Conservation (phyloP, 2,797 vertebrate species). For the Tympanoctomys barrerae region DNA sequence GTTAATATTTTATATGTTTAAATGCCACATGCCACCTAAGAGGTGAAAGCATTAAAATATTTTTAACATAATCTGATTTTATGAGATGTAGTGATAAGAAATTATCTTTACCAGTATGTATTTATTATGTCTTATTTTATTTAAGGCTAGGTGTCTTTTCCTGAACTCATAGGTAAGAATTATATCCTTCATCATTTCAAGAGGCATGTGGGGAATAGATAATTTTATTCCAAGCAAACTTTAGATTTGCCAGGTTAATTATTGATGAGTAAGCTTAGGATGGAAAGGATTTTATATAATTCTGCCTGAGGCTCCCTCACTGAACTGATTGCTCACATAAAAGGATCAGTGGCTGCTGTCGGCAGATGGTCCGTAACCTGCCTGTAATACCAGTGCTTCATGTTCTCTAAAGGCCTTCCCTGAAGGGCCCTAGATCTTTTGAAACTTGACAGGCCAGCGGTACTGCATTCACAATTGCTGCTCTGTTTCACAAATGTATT, state of each 20-base stretch:
- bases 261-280: constrained; percentile 60
- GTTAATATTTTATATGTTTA: not conserved
- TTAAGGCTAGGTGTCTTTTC: not conserved
- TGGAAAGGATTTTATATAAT: constrained; percentile 57
- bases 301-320: constrained; percentile 21
- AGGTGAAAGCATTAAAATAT: not conserved
- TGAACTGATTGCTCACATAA: constrained; percentile 9
- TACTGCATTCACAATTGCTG: not conserved
- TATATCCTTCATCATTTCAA: constrained; percentile 48
- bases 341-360: constrained; percentile 25
- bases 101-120: not conserved
- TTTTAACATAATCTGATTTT: not conserved
- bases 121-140: constrained; percentile 56
- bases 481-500: constrained; percentile 40
- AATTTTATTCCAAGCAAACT: constrained; percentile 67
- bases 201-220: constrained; percentile 57
- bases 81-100: constrained; percentile 9
- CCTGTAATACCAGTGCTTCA: constrained; percentile 28
- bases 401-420: constrained; percentile 39
- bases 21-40: not conserved
- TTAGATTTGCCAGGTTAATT: constrained; percentile 70
- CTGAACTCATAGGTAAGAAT: not conserved
- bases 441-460: not conserved
- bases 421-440: constrained; percentile 41
- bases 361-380: constrained; percentile 32